Evolutionary conservation across 2,797 vertebrate genomes (phyloP), one percentile per base, ranked within the genome.

Genomic region (Buceros bicornis): DNA sequence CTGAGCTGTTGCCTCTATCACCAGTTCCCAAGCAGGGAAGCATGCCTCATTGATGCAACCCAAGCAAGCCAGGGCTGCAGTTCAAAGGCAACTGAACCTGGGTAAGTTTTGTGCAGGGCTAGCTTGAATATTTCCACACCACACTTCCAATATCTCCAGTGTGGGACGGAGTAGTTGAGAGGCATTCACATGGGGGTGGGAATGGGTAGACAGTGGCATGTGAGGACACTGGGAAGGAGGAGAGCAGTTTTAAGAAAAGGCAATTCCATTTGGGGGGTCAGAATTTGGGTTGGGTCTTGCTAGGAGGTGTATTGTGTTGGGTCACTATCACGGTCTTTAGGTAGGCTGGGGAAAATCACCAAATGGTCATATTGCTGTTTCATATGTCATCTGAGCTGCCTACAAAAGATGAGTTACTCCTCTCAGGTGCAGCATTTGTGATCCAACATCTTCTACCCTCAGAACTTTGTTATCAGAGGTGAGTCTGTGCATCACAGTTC

Each of bases 181-280:
- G 26, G 33, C 0, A 1, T 64, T 89, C 50, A 37, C 8, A 3
- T 1, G 10, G 28, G 24, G 10, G 10, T 58, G 6, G 48, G 14
- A 89, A 48, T 48, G 10, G 19, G 17, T 1, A 0, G 79, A 94
- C 87, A 89, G 21, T 50, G 72, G 37, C 5, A 42, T 31, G 22
- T 2, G 5, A 64, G 6, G 7, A 67, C 18, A 47, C 8, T 40
- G 70, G 33, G 33, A 50, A 77, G 7, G 4, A 12, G 7, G 5
- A 58, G 8, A 78, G 33, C 13, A 89, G 31, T 45, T 90, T 29
- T 76, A 43, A 51, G 10, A 82, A 65, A 58, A 35, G 16, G 5
- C 3, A 56, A 18, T 10, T 20, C 21, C 2, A 58, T 50, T 64
- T 51, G 17, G 0, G 33, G 13, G 5, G 7, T n/a, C 51, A 61